phyloP scores from a whole-genome alignment of 2,797 vertebrate genomes.

The Pipistrellus kuhlii region DNA sequence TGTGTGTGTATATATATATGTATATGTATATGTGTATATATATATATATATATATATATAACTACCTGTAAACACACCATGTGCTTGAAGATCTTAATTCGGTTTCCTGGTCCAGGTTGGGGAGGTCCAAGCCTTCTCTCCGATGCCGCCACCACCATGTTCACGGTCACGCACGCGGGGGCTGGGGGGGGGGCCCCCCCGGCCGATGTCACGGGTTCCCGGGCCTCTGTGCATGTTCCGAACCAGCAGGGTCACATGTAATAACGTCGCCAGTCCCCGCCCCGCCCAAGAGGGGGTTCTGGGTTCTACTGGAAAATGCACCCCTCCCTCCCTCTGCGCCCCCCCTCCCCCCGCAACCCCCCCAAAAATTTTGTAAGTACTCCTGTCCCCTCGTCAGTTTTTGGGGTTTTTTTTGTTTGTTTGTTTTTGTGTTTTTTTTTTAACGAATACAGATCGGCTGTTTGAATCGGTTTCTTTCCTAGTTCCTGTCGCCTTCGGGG shows the following conservation, averaged over 20 bases:
- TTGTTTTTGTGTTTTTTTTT: slow-evolving; percentile 59
- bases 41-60: slow-evolving; percentile 20
- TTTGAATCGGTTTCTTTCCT: slow-evolving; percentile 73
- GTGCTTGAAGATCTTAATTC: slow-evolving; percentile 90
- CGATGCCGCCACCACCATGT: too few relatives aligned
- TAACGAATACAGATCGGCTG: slow-evolving; percentile 76
- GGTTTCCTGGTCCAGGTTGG: slow-evolving; percentile 89
- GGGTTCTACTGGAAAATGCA: slow-evolving; percentile 65
- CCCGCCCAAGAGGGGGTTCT: slow-evolving; percentile 54
- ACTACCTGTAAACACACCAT: slow-evolving; percentile 73
- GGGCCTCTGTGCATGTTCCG: slow-evolving; percentile 53
- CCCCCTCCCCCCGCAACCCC: not conserved
- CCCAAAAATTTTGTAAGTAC: slow-evolving; percentile 52
- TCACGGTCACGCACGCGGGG: too few relatives aligned
- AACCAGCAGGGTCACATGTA: slow-evolving; percentile 69
- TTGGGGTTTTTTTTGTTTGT: slow-evolving; percentile 62
- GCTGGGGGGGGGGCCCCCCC: too few relatives aligned
- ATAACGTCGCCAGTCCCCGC: slow-evolving; percentile 55
- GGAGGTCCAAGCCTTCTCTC: slow-evolving; percentile 88
- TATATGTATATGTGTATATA: slow-evolving; percentile 49
- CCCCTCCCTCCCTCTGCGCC: not conserved
- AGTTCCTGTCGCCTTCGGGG: slow-evolving; percentile 68
- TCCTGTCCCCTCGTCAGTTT: slow-evolving; percentile 71
- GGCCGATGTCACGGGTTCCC: slow-evolving; percentile 32
- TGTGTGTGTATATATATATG: slow-evolving; percentile 65